Conservation (phyloP, 2,888 invertebrate genomes). For the Spisula subtruncata region DNA sequence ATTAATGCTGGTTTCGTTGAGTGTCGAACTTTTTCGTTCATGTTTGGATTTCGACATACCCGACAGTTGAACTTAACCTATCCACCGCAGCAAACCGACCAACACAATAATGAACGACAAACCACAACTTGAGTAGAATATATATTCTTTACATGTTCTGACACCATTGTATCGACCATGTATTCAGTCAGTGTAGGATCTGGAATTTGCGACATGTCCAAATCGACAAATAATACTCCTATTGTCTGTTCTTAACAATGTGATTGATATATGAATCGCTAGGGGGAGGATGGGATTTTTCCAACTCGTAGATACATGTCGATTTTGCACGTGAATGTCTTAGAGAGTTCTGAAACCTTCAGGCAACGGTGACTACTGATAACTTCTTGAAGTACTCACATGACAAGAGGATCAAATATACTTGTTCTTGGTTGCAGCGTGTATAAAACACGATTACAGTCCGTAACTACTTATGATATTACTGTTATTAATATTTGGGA, state of each 20-base stretch:
- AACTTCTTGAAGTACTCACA: too few relatives aligned
- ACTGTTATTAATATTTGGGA: too few relatives aligned
- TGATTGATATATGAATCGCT: constrained; percentile 13
- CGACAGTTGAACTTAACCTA: too few relatives aligned
- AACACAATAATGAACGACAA: not conserved
- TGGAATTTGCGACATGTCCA: not conserved
- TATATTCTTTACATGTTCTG: not conserved
- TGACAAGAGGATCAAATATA: too few relatives aligned
- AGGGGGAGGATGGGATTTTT: not conserved
- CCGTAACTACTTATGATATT: too few relatives aligned
- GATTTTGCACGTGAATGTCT: not conserved
- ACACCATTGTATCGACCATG: constrained; percentile 24
- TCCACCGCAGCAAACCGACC: not conserved
- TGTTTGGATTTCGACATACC: not conserved
- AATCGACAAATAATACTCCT: constrained; percentile 25
- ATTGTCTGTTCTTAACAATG: not conserved
- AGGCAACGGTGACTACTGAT: too few relatives aligned
- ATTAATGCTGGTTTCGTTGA: too few relatives aligned
- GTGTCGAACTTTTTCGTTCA: not conserved
- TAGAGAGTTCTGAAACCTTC: too few relatives aligned
- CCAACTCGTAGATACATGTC: not conserved
- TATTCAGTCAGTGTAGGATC: not conserved
- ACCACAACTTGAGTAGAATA: not conserved
- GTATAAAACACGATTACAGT: too few relatives aligned
- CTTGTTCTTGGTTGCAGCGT: too few relatives aligned